A percentile compares a stretch with the other conserved stretches of the same genome.
These are phyloP conservation scores for Schizothorax lantsangensis DNA, from an alignment of 2,797 vertebrate species.

Conservation along the genomic window DNA sequence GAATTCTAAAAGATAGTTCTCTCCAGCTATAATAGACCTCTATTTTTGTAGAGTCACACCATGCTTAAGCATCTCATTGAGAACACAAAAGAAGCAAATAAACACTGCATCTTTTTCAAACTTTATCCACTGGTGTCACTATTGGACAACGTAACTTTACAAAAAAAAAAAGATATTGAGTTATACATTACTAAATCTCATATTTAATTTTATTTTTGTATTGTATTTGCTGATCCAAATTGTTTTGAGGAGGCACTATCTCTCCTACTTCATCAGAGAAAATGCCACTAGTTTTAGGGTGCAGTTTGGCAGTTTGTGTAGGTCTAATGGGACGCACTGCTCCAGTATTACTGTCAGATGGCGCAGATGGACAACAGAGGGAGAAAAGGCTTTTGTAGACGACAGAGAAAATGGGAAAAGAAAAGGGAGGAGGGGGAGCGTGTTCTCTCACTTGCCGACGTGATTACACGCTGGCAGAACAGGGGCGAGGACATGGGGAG, in stretches of 20 bases:
- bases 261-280: neutral
- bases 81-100: neutral
- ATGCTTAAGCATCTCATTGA: neutral
- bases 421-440: slow-evolving; percentile 41
- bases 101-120: neutral
- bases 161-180: neutral
- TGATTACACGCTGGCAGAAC: slow-evolving; percentile 70
- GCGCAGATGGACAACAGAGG: slow-evolving; percentile 65
- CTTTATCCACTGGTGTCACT: neutral
- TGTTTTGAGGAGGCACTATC: neutral
- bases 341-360: slow-evolving; percentile 58
- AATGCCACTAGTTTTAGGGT: neutral
- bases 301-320: slow-evolving; percentile 32
- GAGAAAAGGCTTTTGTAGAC: slow-evolving; percentile 41
- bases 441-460: slow-evolving; percentile 62
- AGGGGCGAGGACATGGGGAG: slow-evolving; percentile 62
- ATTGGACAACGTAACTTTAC: neutral
- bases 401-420: slow-evolving; percentile 28
- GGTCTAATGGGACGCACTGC: slow-evolving; percentile 37
- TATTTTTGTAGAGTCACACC: neutral
- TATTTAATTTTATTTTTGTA: neutral
- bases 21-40: neutral
- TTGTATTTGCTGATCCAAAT: neutral
- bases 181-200: neutral
- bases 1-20: neutral